phyloP scores from a whole-genome alignment of 2,888 invertebrate species.

The Piscicola geometra region DNA sequence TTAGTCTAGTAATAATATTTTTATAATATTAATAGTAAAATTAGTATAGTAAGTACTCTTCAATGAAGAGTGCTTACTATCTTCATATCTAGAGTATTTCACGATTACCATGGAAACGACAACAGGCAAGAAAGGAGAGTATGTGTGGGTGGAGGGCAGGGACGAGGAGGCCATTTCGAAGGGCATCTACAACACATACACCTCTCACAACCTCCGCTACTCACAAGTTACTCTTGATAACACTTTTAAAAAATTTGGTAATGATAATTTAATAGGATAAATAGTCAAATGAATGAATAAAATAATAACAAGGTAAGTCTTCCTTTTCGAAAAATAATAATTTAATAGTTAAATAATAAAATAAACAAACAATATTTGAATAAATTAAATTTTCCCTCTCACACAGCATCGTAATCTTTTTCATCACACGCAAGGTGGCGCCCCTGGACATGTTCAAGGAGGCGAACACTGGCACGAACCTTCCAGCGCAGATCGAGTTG shows the following conservation, averaged over 20 bases:
- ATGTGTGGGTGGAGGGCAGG: constrained; percentile 53
- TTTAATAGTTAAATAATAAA: neutral
- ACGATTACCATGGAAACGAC: no score
- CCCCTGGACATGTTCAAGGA: constrained; percentile 56
- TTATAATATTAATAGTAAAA: no score
- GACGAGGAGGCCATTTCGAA: constrained; percentile 53
- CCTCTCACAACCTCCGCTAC: constrained; percentile 53
- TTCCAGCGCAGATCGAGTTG: constrained; percentile 56
- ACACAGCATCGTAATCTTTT: neutral
- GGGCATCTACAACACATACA: constrained; percentile 56
- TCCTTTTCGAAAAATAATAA: neutral
- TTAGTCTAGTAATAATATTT: no score
- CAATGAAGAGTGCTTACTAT: no score
- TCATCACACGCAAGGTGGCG: constrained; percentile 49
- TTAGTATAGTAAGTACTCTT: no score
- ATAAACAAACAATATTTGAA: neutral
- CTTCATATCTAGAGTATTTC: no score
- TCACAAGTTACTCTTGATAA: constrained; percentile 52
- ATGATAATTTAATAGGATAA: no score
- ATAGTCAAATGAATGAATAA: no score
- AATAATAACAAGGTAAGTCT: no score
- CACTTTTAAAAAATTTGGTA: neutral
- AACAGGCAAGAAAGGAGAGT: constrained; percentile 56
- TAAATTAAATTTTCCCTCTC: neutral
- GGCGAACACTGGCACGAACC: constrained; percentile 55